Evolutionary conservation across 1,140 invertebrate species (phyloP).

Genomic region (Vanessa atalanta): DNA sequence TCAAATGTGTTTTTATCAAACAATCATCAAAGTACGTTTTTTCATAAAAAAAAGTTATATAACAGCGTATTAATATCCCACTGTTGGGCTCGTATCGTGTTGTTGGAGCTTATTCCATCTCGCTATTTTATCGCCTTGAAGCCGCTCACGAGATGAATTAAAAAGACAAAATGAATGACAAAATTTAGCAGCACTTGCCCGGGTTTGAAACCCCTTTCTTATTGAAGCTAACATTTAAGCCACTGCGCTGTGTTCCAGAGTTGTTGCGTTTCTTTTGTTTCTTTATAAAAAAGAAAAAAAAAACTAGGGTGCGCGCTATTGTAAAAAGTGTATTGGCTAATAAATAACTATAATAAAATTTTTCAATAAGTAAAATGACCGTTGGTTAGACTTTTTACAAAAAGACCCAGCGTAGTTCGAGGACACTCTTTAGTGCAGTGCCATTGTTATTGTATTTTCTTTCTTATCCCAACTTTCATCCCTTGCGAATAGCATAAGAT

Average conservation of each 20-base stretch:
- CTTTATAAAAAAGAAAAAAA: neutral
- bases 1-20: too few relatives aligned
- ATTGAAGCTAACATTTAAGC: neutral
- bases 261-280: neutral
- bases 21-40: too few relatives aligned
- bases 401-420: conserved; percentile 5
- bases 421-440: conserved; percentile 4
- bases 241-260: neutral
- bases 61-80: too few relatives aligned
- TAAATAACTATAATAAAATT: neutral
- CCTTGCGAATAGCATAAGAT: conserved; percentile 28
- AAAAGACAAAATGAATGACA: too few relatives aligned
- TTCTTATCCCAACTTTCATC: conserved; percentile 27
- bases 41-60: too few relatives aligned
- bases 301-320: neutral
- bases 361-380: conserved; percentile 11
- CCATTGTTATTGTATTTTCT: conserved; percentile 28
- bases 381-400: neutral
- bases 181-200: too few relatives aligned
- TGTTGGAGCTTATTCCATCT: too few relatives aligned
- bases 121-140: too few relatives aligned
- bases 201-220: too few relatives aligned
- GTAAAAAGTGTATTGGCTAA: conserved; percentile 4
- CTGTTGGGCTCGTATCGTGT: too few relatives aligned
- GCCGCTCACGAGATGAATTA: too few relatives aligned